These are phyloP conservation scores for Poecilia latipinna DNA, from an alignment of 2,113 vertebrate species.

Conservation along the genomic window DNA sequence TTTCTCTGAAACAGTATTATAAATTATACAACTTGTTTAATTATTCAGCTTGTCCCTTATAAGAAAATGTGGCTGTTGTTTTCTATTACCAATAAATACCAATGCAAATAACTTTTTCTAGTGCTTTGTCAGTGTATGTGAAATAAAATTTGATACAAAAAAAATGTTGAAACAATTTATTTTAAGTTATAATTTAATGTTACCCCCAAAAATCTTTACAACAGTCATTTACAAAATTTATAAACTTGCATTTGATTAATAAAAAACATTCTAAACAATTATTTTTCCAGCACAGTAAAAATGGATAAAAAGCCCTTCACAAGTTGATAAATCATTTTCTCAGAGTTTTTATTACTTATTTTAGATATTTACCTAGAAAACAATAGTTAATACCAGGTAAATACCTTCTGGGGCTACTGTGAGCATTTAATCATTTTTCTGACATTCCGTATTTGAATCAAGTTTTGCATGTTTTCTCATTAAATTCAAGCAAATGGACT, in stretches of 20 bases:
- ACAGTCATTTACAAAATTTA: slow-evolving; percentile 4
- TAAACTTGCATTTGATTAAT: not conserved
- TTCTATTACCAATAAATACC: not conserved
- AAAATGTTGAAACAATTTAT: slow-evolving; percentile 19
- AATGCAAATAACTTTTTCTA: slow-evolving; percentile 6
- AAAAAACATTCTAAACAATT: slow-evolving; percentile 9
- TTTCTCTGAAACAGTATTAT: not conserved
- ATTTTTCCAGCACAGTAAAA: slow-evolving; percentile 1
- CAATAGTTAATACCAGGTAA: not conserved
- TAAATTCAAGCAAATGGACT: slow-evolving; percentile 27
- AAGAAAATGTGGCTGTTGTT: not conserved
- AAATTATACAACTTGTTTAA: not conserved
- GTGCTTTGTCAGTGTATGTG: slow-evolving; percentile 38
- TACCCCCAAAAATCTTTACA: not conserved
- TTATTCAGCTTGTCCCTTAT: not conserved
- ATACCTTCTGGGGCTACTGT: not conserved
- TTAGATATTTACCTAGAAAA: not conserved
- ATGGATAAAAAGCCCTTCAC: not conserved
- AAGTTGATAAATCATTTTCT: not conserved
- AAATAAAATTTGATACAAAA: slow-evolving; percentile 29
- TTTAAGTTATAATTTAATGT: not conserved
- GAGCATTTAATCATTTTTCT: slow-evolving; percentile 3
- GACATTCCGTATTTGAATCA: slow-evolving; percentile 22
- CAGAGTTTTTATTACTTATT: not conserved
- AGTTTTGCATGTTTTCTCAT: slow-evolving; percentile 21